These are phyloP conservation scores for Zoroaster sp. DNA, from an alignment of 53 echinoderm and acorn worm species.

Conservation along the genomic window DNA sequence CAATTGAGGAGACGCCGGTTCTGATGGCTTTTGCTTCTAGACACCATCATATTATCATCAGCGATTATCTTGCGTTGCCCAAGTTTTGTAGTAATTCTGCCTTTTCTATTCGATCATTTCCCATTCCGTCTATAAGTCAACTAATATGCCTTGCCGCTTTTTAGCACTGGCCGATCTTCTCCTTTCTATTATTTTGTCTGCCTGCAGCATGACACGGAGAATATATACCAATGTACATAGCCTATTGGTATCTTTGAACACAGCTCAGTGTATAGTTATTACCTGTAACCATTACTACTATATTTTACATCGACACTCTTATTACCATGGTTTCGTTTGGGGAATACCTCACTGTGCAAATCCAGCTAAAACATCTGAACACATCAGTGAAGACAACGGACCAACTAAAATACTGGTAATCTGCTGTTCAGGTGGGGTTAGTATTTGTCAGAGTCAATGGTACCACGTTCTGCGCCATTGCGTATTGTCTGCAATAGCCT, in stretches of 20 bases:
- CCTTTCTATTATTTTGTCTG: neutral
- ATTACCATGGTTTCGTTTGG: neutral
- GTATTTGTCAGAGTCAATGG: neutral
- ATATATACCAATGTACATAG: neutral
- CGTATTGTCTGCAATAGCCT: conserved; percentile 8
- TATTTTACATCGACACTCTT: neutral
- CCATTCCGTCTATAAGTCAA: neutral
- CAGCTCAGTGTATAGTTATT: neutral
- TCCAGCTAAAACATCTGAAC: neutral
- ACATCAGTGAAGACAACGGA: neutral
- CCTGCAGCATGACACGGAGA: neutral
- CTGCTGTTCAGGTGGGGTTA: conserved; percentile 21
- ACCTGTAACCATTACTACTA: neutral
- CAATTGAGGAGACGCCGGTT: no score
- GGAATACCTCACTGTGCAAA: neutral
- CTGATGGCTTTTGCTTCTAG: no score
- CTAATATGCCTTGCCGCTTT: neutral
- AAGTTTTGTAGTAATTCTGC: neutral
- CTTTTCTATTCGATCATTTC: conserved; percentile 3
- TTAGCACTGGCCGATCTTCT: conserved; percentile 18
- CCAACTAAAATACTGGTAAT: neutral
- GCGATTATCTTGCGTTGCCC: neutral
- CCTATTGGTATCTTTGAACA: neutral
- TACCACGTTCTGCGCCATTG: neutral
- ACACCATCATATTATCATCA: no score